Evolutionary conservation across 2,113 vertebrate species (phyloP).

Genomic region (Melanerpes formicivorus): DNA sequence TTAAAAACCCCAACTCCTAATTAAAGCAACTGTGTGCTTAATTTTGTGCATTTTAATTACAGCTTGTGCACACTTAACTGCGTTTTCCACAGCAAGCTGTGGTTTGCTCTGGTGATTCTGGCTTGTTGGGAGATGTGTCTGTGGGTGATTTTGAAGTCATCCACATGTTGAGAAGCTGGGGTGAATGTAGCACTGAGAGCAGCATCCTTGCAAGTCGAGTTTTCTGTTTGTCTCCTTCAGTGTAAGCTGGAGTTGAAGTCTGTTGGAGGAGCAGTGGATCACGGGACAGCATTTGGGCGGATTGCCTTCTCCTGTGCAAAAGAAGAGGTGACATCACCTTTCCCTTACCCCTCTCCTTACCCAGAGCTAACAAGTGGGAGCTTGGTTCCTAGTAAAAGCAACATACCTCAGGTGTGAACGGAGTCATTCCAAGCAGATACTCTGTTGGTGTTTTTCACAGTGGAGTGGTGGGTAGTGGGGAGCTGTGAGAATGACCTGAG

Average conservation of each 20-base stretch:
- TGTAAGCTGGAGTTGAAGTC: constrained; percentile 89
- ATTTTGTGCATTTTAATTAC: neutral
- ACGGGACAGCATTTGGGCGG: constrained; percentile 91
- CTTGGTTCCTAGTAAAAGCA: neutral
- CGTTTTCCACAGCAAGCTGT: neutral
- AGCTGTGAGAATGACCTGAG: neutral
- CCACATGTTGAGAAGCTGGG: neutral
- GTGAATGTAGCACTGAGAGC: accelerated
- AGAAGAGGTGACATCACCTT: constrained; percentile 80
- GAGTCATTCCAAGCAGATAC: neutral
- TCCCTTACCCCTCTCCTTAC: neutral
- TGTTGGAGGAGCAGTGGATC: constrained; percentile 80
- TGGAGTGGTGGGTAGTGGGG: neutral
- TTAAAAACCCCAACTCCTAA: neutral
- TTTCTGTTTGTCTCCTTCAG: constrained; percentile 65
- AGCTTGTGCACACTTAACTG: accelerated
- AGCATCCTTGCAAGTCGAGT: neutral
- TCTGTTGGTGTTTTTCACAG: accelerated
- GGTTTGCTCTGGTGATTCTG: neutral
- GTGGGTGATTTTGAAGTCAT: neutral
- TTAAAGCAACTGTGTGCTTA: neutral
- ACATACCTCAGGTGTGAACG: neutral
- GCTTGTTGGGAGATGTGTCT: accelerated
- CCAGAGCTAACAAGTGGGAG: neutral
- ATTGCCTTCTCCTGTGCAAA: constrained; percentile 94